Base-by-base conservation (phyloP, 1,140 invertebrate species). In the Zaprionus camerounensis region DNA sequence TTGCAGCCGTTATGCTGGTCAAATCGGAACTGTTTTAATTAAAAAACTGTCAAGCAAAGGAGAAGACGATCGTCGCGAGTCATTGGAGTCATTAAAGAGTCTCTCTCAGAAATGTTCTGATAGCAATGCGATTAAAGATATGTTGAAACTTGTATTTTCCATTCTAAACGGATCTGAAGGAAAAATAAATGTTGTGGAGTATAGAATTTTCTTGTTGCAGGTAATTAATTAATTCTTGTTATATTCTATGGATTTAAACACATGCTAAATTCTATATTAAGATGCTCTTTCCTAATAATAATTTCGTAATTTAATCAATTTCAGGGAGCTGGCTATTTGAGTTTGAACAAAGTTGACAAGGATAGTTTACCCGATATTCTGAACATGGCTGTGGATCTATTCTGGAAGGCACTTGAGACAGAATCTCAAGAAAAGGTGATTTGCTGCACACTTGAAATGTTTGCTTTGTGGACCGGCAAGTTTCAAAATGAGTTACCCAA, bases 351-450 rank as follows among this genome's bases (percentile, higher is more conserved):
- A 11, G 95, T 97, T 13, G 92, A 94, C 17, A 95, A 94, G 3
- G 94, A 94, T 6, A 94, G 95, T 58, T 90, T 95, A 0, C 93
- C 94, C 71, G 92, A 93, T 71, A 93, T 98, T 63, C 95, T 96
- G 57, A 93, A 94, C 58, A 94, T 93, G 31, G 95, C 96, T 4
- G 93, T 95, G 2, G 94, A 95, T 41, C 94, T 96, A 69, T 96
- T 98, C 86, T 94, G 96, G 15, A 96, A 97, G 88, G 95, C 98
- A 22, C 93, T 99, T 22, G 97, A 98, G 90, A 95, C 94, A 36
- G 98, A 99, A 94, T 96, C 97, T 58, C 98, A 99, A 93, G 98
- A 99, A 93, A 97, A 97, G 81, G 98, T 97, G 2, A 92, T 99
- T 26, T 95, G 97, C 71, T 95, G 96, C 80, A 95, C 96, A 5